Evolutionary conservation across 2,888 invertebrate genomes (phyloP).

Genomic region (Sinotaia quadrata): DNA sequence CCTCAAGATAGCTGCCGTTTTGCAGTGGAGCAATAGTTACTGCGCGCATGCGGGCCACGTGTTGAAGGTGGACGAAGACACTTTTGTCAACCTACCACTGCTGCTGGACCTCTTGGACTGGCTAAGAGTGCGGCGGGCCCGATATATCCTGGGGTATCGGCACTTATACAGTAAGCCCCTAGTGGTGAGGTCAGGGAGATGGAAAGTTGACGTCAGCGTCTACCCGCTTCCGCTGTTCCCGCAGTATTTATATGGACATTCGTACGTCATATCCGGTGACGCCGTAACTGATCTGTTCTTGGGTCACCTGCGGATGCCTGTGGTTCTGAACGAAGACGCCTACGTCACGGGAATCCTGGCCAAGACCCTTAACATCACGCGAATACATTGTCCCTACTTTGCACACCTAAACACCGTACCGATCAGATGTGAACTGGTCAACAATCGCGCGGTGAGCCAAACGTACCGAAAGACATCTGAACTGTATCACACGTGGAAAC

Average conservation of each 20-base stretch:
- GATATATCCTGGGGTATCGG: neutral
- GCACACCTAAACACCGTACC: neutral
- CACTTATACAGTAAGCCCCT: neutral
- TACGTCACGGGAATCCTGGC: conserved; percentile 17
- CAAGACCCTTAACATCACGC: neutral
- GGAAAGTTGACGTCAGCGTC: neutral
- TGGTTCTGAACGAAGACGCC: conserved; percentile 5
- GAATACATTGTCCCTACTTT: neutral
- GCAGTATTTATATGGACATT: conserved; percentile 7
- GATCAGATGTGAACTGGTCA: neutral
- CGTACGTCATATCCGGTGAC: conserved; percentile 21
- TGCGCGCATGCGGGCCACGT: neutral
- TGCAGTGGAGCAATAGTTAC: neutral
- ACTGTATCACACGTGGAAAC: neutral
- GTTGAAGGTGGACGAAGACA: conserved; percentile 21
- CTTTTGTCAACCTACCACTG: conserved; percentile 9
- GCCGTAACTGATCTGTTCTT: neutral
- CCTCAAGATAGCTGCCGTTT: conserved; percentile 10
- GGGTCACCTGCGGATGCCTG: neutral
- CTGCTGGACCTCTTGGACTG: neutral
- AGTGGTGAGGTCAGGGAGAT: neutral
- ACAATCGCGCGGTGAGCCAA: neutral
- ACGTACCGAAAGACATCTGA: neutral
- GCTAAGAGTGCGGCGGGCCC: neutral
- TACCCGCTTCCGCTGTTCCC: conserved; percentile 10